Base-by-base conservation (phyloP, 2,888 invertebrate species). In the Mellilla xanthometata region DNA sequence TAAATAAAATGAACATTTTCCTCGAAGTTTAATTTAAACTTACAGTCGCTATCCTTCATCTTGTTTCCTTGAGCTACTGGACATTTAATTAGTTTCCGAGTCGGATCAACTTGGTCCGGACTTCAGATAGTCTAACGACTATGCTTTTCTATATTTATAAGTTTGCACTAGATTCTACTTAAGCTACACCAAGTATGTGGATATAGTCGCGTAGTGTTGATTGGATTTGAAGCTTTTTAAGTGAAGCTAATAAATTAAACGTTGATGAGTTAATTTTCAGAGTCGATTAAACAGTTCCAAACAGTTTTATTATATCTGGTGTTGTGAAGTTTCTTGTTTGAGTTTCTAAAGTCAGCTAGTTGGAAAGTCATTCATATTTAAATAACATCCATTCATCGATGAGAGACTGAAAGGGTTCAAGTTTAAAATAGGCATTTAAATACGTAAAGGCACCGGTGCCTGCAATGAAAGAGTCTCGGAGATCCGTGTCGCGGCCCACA, bases 401-500 rank as follows among this genome's bases (percentile, higher is more conserved):
- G 35, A 39, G 36, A 41, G 41, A 23, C 36, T 33, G 38, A 49
- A 33, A 32, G 38, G 52, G 50, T 48, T 58, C 42, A 34, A 39
- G 47, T 56, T 60, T 49, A 46, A 57, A 62, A 62, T 63, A 65
- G 57, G 49, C 53, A 43, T 53, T 60, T 56, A 60, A 63, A 63
- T 56, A n/a, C n/a, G n/a, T n/a, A 60, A 61, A 60, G 46, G 56
- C 56, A 50, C 56, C 52, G 35, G 27, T 27, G 28, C 19, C 19
- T 38, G 23, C 30, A 39, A 41, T 58, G 64, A 65, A 65, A 71
- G 68, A 65, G 61, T 61, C 61, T 68, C 51, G 44, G 61, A 76
- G 76, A 76, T 81, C 81, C 81, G 81, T 80, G 81, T 78, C 76
- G 70, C 72, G 75, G 70, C 76, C 78, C 71, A 85, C 83, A 81